Base-by-base conservation (phyloP, 1,140 invertebrate genomes). In the Monomorium pharaonis region DNA sequence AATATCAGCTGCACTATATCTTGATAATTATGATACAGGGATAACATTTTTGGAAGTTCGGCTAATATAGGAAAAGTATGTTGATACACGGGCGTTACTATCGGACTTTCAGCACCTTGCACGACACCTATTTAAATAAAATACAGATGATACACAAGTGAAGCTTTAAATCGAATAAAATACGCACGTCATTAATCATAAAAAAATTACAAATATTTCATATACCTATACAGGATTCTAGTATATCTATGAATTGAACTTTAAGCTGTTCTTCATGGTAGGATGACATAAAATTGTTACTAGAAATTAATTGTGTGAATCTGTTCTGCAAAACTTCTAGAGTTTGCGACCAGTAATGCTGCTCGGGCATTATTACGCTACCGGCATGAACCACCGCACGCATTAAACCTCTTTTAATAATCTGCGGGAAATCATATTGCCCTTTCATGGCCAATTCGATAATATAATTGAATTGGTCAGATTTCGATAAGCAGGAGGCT, bases 1-100 rank as follows among this genome's bases (percentile, higher is more conserved):
- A 98, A 94, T 75, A 98, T 96, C 16, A 98, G 95, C 91, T 98
- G 96, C 24, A 98, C 97, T 75, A 98, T 96, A 78, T 97, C 96
- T 67, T 97, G 97, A 94, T 98, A 98, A 95, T 98, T 98, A 94
- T 98, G 97, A 92, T 98, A 98, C 3, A 97, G 91, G 75, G 96
- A 96, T 30, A 98, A 91, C 33, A 98, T 94, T 44, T 96, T 95
- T 2, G 97, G 96, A 88, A 97, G 94, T 91, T 97, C 96, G 18
- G 95, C 94, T 74, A 98, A 91, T 21, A 98, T 94, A 0, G 96
- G 96, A 54, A 95, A 95, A 2, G 97, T 92, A 92, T 97, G 96
- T 83, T 96, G 94, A 92, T 97, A 97, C 9, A 98, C 93, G 21
- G 96, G 94, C 74, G 96, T 93, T 51, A 96, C 95, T 54, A 96